Conservation (phyloP, 2,113 vertebrate species). For the Otolemur garnettii region DNA sequence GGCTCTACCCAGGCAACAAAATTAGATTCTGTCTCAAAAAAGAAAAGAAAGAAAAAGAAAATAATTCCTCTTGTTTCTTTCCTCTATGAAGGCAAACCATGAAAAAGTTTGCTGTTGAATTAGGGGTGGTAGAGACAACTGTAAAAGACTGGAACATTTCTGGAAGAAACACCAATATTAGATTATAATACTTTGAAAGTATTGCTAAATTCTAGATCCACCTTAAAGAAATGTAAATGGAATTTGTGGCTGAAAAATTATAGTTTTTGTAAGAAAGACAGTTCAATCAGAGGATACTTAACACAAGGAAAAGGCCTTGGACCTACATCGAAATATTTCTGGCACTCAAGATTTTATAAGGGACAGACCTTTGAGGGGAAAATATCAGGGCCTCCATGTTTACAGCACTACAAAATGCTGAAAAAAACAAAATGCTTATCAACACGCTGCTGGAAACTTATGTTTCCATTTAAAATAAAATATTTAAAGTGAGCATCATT, state of each 20-base stretch:
- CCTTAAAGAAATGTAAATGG: background rate
- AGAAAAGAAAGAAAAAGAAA: background rate
- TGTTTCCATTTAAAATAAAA: constrained; percentile 35
- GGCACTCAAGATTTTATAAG: background rate
- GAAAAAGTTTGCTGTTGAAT: background rate
- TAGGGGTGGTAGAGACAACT: background rate
- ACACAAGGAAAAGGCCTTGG: background rate
- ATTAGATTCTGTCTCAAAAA: no score
- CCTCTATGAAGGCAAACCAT: background rate
- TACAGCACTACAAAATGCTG: background rate
- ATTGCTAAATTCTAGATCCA: background rate
- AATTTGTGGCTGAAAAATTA: background rate
- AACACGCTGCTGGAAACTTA: background rate
- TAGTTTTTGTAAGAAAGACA: background rate
- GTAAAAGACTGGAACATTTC: background rate
- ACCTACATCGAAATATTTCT: background rate
- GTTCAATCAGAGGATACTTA: background rate
- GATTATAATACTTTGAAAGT: background rate
- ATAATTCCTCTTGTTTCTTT: no score
- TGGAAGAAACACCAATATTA: background rate
- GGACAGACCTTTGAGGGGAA: background rate
- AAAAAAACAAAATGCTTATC: constrained; percentile 25
- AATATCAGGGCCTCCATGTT: background rate
- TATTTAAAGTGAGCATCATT: background rate
- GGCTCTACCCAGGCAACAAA: no score